phyloP scores from a whole-genome alignment of 2,888 invertebrate genomes.

The Eugnorisma glareosa region DNA sequence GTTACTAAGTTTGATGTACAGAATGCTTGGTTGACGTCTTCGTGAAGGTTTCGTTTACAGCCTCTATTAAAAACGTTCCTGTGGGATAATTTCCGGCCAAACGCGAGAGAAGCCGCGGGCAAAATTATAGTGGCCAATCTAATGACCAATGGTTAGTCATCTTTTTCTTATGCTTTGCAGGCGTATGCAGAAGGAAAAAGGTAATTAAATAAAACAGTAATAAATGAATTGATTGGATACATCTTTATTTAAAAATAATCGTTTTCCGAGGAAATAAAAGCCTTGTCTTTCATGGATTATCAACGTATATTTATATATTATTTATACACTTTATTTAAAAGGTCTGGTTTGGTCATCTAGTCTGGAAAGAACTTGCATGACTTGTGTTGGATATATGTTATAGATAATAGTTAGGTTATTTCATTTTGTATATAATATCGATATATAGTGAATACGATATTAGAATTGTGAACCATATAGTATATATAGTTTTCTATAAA shows the following conservation, averaged over 20 bases:
- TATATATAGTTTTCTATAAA: slow-evolving; percentile 25
- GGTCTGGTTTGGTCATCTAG: slow-evolving; percentile 2
- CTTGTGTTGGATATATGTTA: slow-evolving; percentile 12
- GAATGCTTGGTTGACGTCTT: too few relatives aligned
- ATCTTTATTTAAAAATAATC: slow-evolving; percentile 81
- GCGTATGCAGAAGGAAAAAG: background rate
- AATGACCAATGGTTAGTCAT: background rate
- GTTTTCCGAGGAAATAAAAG: slow-evolving; percentile 78
- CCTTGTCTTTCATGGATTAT: slow-evolving; percentile 77
- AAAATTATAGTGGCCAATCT: background rate
- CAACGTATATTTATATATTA: slow-evolving; percentile 81
- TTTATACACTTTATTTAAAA: slow-evolving; percentile 24
- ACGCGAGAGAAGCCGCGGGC: background rate
- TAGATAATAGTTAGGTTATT: slow-evolving; percentile 41
- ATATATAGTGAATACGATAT: slow-evolving; percentile 44
- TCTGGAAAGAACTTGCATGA: slow-evolving; percentile 2
- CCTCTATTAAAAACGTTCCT: background rate
- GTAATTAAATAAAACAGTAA: slow-evolving; percentile 48
- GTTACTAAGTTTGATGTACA: too few relatives aligned
- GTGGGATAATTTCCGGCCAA: background rate
- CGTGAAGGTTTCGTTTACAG: too few relatives aligned
- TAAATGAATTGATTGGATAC: slow-evolving; percentile 74
- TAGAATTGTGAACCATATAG: background rate
- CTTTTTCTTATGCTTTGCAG: background rate
- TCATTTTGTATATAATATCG: slow-evolving; percentile 50